Evolutionary conservation across 2,113 vertebrate species (phyloP).

Genomic region (Oryctolagus cuniculus): mOryCun1.1 NC_091434.1:25214001-25214500

Average conservation of each 20-base stretch:
- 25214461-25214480: background rate
- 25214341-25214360: background rate
- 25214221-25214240: background rate
- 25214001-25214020: background rate
- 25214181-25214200: background rate
- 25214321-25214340: background rate
- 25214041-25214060: background rate
- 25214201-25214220: background rate
- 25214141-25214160: background rate
- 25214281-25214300: background rate
- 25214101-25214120: background rate
- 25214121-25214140: background rate
- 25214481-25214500: background rate
- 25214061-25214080: background rate
- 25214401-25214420: background rate
- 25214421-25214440: background rate
- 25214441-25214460: background rate
- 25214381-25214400: conserved; percentile 2
- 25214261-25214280: background rate
- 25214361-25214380: background rate
- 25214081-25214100: background rate
- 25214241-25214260: background rate
- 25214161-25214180: background rate
- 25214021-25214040: background rate
- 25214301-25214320: background rate